Conservation (phyloP, 2,797 vertebrate species). For the Etheostoma perlongum region DNA sequence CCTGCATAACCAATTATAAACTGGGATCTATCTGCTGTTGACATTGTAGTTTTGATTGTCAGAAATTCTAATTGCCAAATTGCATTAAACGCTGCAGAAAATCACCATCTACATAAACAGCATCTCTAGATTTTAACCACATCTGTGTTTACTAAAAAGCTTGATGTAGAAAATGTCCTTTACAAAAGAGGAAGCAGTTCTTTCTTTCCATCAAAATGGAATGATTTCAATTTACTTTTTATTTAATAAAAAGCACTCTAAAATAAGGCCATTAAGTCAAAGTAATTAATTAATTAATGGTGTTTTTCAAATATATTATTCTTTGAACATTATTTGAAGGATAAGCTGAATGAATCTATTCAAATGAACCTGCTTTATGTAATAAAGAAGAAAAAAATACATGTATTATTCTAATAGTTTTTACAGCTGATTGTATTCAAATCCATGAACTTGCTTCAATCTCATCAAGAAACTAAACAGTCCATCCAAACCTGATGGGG, state of each 20-base stretch:
- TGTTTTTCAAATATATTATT: background rate
- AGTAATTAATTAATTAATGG: background rate
- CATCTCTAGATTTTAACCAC: no score
- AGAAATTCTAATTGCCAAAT: background rate
- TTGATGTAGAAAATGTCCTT: background rate
- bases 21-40: background rate
- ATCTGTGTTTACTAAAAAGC: no score
- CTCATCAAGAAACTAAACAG: no score
- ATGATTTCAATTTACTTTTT: background rate
- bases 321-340: background rate
- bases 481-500: no score
- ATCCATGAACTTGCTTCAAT: background rate
- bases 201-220: background rate
- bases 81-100: background rate
- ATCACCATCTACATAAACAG: background rate
- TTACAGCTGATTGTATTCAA: background rate
- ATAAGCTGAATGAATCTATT: background rate
- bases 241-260: no score
- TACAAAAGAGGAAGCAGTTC: background rate
- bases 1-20: background rate
- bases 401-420: background rate
- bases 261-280: background rate
- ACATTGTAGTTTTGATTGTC: background rate
- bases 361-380: background rate
- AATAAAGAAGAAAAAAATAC: background rate